Conservation (phyloP, 2,113 vertebrate species). For the Danionella cerebrum region DNA sequence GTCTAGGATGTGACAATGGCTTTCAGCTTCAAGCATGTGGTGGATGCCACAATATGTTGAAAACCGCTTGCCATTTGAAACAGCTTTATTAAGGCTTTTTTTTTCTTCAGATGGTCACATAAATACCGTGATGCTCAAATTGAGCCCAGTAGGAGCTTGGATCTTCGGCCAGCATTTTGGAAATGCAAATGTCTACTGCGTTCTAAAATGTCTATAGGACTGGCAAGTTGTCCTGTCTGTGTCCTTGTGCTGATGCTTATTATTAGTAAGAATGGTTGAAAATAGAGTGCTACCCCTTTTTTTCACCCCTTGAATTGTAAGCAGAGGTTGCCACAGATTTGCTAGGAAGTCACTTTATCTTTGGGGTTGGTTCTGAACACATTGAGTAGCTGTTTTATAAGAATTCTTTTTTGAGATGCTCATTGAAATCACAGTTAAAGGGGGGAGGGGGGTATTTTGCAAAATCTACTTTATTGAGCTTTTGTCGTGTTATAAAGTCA, state of each 20-base stretch:
- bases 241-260: not conserved
- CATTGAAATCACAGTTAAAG: too few species aligned
- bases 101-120: not conserved
- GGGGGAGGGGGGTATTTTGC: too few species aligned
- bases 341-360: too few species aligned
- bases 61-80: not conserved
- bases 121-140: slow-evolving; percentile 17
- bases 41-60: not conserved
- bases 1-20: not conserved
- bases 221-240: not conserved
- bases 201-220: not conserved
- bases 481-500: too few species aligned
- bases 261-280: not conserved
- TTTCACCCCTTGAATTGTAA: not conserved
- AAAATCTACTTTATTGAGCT: too few species aligned
- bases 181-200: not conserved
- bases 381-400: too few species aligned
- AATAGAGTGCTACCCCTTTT: too few species aligned
- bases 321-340: too few species aligned
- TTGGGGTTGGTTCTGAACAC: too few species aligned
- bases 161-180: not conserved
- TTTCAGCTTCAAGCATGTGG: not conserved
- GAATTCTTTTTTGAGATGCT: too few species aligned
- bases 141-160: not conserved
- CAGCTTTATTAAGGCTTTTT: not conserved